phyloP scores from a whole-genome alignment of 1,140 invertebrate genomes.

The Diploscapter pachys region DNA sequence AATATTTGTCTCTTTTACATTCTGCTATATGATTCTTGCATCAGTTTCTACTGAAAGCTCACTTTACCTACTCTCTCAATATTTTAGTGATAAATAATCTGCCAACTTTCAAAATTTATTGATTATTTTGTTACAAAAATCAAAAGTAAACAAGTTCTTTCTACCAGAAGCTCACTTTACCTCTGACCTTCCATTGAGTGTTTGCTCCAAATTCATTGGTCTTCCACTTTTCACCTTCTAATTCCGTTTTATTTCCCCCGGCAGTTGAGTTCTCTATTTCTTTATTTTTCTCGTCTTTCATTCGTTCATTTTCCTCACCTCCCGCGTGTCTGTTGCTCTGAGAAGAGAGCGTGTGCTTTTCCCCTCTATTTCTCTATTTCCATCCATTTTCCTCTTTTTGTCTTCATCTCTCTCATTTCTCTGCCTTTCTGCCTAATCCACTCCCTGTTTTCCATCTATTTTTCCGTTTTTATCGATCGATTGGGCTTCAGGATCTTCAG shows the following conservation, averaged over 20 bases:
- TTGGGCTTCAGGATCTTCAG: too few species aligned
- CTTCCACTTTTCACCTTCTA: too few species aligned
- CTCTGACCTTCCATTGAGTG: background rate
- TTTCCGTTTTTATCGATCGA: too few species aligned
- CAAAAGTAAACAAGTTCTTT: background rate
- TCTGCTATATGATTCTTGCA: too few species aligned
- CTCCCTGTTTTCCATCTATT: too few species aligned
- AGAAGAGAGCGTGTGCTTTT: background rate
- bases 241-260: too few species aligned
- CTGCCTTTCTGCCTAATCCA: background rate
- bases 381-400: constrained; percentile 8
- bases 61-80: too few species aligned
- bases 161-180: background rate
- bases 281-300: background rate
- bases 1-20: too few species aligned
- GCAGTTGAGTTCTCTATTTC: background rate
- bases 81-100: too few species aligned
- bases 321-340: background rate
- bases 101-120: too few species aligned
- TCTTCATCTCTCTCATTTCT: background rate
- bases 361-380: constrained; percentile 6
- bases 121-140: background rate
- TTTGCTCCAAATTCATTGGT: too few species aligned
- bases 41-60: too few species aligned
- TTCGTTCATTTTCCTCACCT: background rate